Percentiles rank a stretch among this genome's conserved stretches.
These are phyloP conservation scores for Rhynchopsitta pachyrhyncha DNA, from an alignment of 2,113 vertebrate species.

Conservation along the genomic window DNA sequence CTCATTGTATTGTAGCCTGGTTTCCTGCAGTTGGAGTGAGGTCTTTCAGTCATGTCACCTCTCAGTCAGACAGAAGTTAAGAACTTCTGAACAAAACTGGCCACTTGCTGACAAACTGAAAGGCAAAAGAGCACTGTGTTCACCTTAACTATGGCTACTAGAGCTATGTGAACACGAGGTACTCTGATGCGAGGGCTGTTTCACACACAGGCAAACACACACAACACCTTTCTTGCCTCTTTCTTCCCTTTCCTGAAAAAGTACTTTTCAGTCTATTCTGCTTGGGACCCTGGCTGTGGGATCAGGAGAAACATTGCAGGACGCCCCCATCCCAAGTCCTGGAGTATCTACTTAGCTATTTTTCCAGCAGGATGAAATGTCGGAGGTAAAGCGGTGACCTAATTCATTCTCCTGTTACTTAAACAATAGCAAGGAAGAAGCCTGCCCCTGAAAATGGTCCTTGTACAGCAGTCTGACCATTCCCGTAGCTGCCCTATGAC, in stretches of 20 bases:
- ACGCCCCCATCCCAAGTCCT: background rate
- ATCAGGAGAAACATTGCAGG: background rate
- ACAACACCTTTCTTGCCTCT: background rate
- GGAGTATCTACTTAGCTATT: background rate
- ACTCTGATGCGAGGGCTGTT: background rate
- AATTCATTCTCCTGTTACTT: background rate
- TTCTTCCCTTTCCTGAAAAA: background rate
- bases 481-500: background rate
- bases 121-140: background rate
- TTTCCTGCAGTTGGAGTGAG: background rate
- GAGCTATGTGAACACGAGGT: background rate
- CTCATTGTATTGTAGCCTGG: background rate
- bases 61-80: background rate
- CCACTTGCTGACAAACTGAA: background rate
- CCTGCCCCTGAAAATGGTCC: background rate
- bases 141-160: background rate
- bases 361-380: background rate
- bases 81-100: background rate
- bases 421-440: background rate
- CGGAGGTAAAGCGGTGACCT: rapidly evolving
- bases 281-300: background rate
- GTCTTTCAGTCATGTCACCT: background rate
- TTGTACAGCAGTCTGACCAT: background rate
- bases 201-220: background rate
- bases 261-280: background rate